Conservation (phyloP, 2,888 invertebrate species). For the Polymixis lichenea region DNA sequence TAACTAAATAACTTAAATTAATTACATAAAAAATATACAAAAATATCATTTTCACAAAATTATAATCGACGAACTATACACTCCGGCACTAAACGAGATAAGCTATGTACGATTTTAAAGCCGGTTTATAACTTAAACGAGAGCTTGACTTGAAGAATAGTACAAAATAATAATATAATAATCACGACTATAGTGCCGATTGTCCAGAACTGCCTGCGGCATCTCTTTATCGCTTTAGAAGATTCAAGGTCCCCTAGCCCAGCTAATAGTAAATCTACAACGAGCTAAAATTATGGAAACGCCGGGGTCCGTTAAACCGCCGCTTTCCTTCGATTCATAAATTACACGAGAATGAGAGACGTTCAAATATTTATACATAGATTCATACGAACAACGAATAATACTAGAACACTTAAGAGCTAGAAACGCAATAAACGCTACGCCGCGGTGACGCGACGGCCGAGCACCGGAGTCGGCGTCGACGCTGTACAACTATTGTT, state of each 20-base stretch:
- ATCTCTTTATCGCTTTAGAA: constrained; percentile 84
- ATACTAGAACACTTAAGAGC: constrained; percentile 90
- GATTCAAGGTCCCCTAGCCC: constrained; percentile 91
- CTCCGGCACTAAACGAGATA: constrained; percentile 88
- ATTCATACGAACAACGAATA: constrained; percentile 91
- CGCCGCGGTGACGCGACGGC: constrained; percentile 86
- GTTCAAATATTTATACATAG: constrained; percentile 91
- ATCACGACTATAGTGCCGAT: constrained; percentile 90
- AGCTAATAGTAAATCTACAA: constrained; percentile 90
- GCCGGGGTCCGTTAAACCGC: constrained; percentile 80
- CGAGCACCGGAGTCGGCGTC: constrained; percentile 84
- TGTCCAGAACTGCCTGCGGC: constrained; percentile 90
- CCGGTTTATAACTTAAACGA: constrained; percentile 90
- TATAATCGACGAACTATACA: constrained; percentile 89
- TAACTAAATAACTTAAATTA: constrained; percentile 89
- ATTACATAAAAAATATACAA: constrained; percentile 90
- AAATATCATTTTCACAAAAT: constrained; percentile 91
- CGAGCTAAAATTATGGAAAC: constrained; percentile 88
- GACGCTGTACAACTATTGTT: constrained; percentile 87
- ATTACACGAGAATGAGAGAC: constrained; percentile 90
- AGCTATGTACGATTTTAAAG: constrained; percentile 88
- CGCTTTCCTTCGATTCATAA: constrained; percentile 88
- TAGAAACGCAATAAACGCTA: constrained; percentile 84
- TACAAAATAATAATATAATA: constrained; percentile 86
- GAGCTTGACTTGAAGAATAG: constrained; percentile 88